Conservation (phyloP, 2,797 vertebrate species). For the Esox masquinongy region DNA sequence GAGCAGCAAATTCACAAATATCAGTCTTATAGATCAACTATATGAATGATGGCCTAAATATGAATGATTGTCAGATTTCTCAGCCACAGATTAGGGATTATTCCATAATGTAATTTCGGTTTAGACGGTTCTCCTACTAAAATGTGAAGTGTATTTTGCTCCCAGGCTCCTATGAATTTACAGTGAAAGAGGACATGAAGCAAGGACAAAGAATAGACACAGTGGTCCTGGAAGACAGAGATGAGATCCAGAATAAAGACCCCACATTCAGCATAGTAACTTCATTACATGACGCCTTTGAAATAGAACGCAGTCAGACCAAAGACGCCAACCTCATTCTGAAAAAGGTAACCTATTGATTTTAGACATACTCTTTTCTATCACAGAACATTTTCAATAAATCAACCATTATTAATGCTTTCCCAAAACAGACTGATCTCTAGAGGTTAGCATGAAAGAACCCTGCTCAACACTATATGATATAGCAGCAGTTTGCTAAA, state of each 20-base stretch:
- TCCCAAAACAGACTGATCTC: neutral
- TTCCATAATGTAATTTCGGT: neutral
- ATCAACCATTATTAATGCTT: neutral
- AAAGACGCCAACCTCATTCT: slow-evolving; percentile 86
- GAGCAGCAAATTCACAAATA: neutral
- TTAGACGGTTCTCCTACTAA: neutral
- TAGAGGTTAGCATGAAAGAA: neutral
- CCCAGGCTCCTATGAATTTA: slow-evolving; percentile 76
- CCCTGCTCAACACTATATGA: neutral
- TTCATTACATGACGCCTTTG: slow-evolving; percentile 66
- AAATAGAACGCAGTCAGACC: slow-evolving; percentile 64
- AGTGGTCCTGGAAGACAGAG: slow-evolving; percentile 82
- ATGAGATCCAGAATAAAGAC: slow-evolving; percentile 86
- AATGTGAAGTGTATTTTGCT: slow-evolving; percentile 19
- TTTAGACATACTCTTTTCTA: neutral
- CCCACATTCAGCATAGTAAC: slow-evolving; percentile 77
- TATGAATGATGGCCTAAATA: neutral
- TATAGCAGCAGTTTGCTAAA: neutral
- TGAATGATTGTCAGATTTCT: neutral
- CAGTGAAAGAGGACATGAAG: slow-evolving; percentile 80
- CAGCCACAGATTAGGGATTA: neutral
- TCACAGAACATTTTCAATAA: neutral
- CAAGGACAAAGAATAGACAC: slow-evolving; percentile 75
- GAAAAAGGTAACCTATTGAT: slow-evolving; percentile 75
- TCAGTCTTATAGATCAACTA: neutral